Conservation (phyloP, 2,797 vertebrate species). For the Clarias fuscus region DNA sequence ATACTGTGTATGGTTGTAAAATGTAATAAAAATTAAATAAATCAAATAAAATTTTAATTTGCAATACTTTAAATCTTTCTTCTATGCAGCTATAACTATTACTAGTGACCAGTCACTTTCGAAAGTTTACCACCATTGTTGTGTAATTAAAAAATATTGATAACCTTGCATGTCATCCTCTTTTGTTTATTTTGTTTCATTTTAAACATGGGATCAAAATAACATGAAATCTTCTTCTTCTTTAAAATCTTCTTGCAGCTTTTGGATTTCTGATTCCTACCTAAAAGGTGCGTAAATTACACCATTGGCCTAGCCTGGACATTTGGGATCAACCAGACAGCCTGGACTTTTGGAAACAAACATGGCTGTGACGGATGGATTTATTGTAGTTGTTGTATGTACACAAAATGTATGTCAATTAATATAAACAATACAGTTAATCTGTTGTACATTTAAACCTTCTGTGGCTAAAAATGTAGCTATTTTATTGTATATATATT, state of each 20-base stretch:
- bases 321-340: not conserved
- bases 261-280: slow-evolving; percentile 72
- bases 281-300: slow-evolving; percentile 45
- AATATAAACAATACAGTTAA: slow-evolving; percentile 3
- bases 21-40: no score
- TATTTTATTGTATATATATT: not conserved
- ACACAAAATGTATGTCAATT: not conserved
- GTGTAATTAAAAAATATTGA: not conserved
- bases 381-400: not conserved
- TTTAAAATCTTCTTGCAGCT: slow-evolving; percentile 62
- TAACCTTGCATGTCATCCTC: not conserved
- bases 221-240: not conserved
- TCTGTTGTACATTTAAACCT: not conserved
- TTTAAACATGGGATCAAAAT: not conserved
- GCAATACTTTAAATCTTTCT: no score
- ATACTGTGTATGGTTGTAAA: no score
- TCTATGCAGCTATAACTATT: no score
- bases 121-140: not conserved
- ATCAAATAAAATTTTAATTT: no score
- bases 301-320: not conserved
- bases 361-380: not conserved
- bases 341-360: not conserved
- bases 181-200: not conserved
- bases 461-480: not conserved
- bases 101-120: not conserved